phyloP scores from a whole-genome alignment of 2,888 invertebrate species.

The Furcula furcula region DNA sequence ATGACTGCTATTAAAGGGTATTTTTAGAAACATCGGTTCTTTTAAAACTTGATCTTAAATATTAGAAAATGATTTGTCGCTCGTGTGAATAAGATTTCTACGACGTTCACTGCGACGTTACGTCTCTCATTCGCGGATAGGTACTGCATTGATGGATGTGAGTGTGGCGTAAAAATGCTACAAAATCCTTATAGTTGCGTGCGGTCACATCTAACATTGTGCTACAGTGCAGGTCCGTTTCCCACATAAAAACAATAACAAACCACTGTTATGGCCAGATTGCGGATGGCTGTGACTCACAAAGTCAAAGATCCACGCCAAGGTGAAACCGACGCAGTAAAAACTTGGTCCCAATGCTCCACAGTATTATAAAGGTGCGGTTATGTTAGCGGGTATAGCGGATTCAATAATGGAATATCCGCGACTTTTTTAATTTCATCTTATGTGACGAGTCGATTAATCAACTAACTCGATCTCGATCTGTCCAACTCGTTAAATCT shows the following conservation, averaged over 20 bases:
- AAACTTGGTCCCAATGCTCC: slow-evolving; percentile 5
- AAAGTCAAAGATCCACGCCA: slow-evolving; percentile 42
- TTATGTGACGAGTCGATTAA: too few species aligned
- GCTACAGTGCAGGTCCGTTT: slow-evolving; percentile 17
- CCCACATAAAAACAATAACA: slow-evolving; percentile 28
- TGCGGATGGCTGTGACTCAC: slow-evolving; percentile 30
- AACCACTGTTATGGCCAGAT: slow-evolving; percentile 9
- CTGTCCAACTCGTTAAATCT: too few species aligned
- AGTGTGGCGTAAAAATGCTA: too few species aligned
- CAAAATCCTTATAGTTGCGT: too few species aligned
- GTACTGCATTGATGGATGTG: too few species aligned
- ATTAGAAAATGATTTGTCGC: background rate
- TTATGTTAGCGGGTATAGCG: background rate
- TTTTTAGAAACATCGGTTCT: background rate
- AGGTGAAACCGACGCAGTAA: slow-evolving; percentile 27
- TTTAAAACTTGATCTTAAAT: background rate
- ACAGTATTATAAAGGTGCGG: background rate
- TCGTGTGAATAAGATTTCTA: background rate
- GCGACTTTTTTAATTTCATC: too few species aligned
- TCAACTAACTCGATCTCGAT: too few species aligned
- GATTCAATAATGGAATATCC: too few species aligned
- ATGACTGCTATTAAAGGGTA: slow-evolving; percentile 2
- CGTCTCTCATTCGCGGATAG: too few species aligned
- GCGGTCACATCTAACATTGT: background rate
- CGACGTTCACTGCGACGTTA: too few species aligned